Base-by-base conservation (phyloP, 2,797 vertebrate species). In the Syngnathus acus region DNA sequence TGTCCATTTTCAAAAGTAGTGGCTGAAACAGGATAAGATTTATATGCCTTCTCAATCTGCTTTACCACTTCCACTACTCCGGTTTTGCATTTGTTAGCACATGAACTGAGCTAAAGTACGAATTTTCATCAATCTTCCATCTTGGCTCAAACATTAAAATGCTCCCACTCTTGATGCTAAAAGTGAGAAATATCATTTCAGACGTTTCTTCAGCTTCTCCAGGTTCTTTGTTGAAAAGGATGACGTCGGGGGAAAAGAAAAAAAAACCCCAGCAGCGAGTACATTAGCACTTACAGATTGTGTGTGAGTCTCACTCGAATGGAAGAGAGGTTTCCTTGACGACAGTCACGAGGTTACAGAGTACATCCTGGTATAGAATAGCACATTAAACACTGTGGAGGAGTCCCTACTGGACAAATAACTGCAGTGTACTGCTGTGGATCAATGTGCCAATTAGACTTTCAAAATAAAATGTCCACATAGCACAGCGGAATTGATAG, bases 251-350 rank as follows among this genome's bases (percentile, higher is more conserved):
- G 1, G 9, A n/a, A n/a, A n/a, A 16, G 23, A 21, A 23, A 54
- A 11, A 54, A 11, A 54, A 59, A n/a, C n/a, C n/a, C n/a, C 9
- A 40, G 38, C 9, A 42, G 19, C 2, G 58, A 61, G 59, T 61
- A 47, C 43, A 45, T 62, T 47, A 47, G 14, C 23, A 47, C 61
- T 26, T 45, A 17, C 6, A 47, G n/a, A 6, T 5, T 42, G 57
- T 23, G 55, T n/a, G 55, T 32, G 66, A 62, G 67, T 23, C 61
- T 75, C 68, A n/a, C 68, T 0, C 47, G 69, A 73, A 73, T 32
- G 73, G 62, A 68, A 72, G 75, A 82, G 80, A 69, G 0, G 84
- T 85, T 84, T 82, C 82, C 78, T 72, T 82, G 84, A 80, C 84
- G 82, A 84, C 84, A 60, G 3, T 58, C 53, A 9, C 1, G 62